Conservation (phyloP, 2,113 vertebrate species). For the Blennius ocellaris region DNA sequence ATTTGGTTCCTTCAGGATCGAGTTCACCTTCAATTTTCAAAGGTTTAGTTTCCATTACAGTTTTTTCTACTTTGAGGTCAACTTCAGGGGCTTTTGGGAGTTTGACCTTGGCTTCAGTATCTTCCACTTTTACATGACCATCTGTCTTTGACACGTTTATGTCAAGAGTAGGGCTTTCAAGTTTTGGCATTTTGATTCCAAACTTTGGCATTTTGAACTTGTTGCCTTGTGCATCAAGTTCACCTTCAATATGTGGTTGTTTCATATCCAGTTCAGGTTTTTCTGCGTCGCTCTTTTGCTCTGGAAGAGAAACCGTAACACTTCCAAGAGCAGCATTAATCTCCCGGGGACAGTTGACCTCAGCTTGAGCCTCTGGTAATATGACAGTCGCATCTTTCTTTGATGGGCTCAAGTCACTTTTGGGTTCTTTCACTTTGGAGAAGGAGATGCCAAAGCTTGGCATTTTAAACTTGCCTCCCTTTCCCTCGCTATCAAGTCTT, state of each 20-base stretch:
- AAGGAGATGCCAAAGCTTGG: conserved; percentile 33
- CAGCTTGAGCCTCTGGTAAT: no score
- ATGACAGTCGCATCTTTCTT: no score
- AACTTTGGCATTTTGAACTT: conserved; percentile 69
- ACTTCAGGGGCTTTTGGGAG: background rate
- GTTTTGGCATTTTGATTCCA: conserved; percentile 30
- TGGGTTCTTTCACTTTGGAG: conserved; percentile 6
- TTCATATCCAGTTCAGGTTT: no score
- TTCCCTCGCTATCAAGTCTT: conserved; percentile 38
- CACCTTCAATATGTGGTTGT: no score
- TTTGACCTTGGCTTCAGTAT: conserved; percentile 14
- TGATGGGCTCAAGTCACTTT: no score
- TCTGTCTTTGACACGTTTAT: conserved; percentile 47
- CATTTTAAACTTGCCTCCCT: conserved; percentile 48
- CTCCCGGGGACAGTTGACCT: no score
- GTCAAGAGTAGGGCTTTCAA: conserved; percentile 51
- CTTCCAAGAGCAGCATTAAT: no score
- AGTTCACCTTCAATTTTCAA: conserved; percentile 1
- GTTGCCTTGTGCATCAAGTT: background rate
- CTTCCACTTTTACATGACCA: background rate
- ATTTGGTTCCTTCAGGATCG: conserved; percentile 4
- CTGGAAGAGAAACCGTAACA: no score
- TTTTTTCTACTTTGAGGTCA: conserved; percentile 27
- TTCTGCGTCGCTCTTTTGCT: no score
- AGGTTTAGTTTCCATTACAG: conserved; percentile 24